phyloP scores from a whole-genome alignment of 2,113 vertebrate species.

The Caranx ignobilis region DNA sequence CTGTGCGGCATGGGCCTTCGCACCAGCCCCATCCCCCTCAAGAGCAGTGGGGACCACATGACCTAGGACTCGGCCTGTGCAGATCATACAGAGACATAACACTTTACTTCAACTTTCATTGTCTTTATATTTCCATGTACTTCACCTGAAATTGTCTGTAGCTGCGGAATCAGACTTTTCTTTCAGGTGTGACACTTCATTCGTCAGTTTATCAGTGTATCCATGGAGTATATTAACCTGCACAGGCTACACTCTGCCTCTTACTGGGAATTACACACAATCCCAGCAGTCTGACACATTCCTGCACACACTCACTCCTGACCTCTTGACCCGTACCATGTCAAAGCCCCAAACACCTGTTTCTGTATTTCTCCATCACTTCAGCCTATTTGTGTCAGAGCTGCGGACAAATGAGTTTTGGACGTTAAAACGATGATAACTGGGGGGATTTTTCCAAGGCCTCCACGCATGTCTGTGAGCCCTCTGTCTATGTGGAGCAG shows the following conservation, averaged over 20 bases:
- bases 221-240: background rate
- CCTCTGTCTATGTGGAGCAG: constrained; percentile 46
- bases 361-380: constrained; percentile 23
- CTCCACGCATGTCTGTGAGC: constrained; percentile 46
- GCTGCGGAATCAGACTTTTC: too few relatives aligned
- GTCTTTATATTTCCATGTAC: too few relatives aligned
- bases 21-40: too few relatives aligned
- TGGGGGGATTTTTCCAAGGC: constrained; percentile 42
- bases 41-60: too few relatives aligned
- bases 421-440: constrained; percentile 30
- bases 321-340: background rate
- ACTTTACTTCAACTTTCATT: too few relatives aligned
- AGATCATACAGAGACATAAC: too few relatives aligned
- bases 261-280: background rate
- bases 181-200: background rate
- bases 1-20: too few relatives aligned
- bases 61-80: too few relatives aligned
- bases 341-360: constrained; percentile 45
- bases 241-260: background rate
- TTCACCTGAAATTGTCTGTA: too few relatives aligned
- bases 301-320: constrained; percentile 13
- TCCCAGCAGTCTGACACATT: constrained; percentile 5
- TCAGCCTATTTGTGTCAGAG: constrained; percentile 15
- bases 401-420: constrained; percentile 47
- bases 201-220: background rate